Evolutionary conservation across 2,888 invertebrate genomes (phyloP), one percentile per base, ranked within the genome.

Genomic region (Vanessa cardui): DNA sequence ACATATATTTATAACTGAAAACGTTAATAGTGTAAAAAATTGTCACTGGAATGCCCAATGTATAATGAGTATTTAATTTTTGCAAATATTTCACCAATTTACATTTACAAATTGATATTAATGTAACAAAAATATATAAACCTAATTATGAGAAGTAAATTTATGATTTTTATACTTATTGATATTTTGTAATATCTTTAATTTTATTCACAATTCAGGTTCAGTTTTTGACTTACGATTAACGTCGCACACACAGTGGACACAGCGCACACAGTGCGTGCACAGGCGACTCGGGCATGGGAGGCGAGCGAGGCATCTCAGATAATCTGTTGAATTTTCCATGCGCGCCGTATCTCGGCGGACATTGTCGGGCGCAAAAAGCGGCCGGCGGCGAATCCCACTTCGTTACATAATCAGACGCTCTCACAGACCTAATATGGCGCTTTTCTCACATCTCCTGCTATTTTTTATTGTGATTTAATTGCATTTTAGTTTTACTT

Each of bases 371-470:
- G 69, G 73, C 66, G 71, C 80, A 84, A 84, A 79, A 77, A 82
- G 73, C 73, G 72, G 73, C 74, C 75, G 80, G 64, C 75, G 70
- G 78, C 66, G 73, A 76, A 78, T 80, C 81, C 79, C 81, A 77
- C 80, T 83, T 80, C 78, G 81, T 86, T 87, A 85, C 85, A 82
- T 86, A 86, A 87, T 86, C 84, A 80, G 80, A 63, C 78, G 76
- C 76, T 80, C 66, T 68, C 70, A 76, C 74, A 75, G 70, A 74
- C 65, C 69, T 80, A 77, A 77, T 68, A 70, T 75, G 69, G 45
- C 60, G 77, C 72, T 76, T 71, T 73, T 71, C 67, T 68, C 69
- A 62, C 61, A 68, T 67, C 64, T 44, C 60, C 21, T 20, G 45
- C 6, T 18, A 52, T 31, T 64, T 68, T 58, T 67, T 67, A 33